Conservation (phyloP, 35 echinoderm and acorn worm species). For the Ophiothrix spiculata region DNA sequence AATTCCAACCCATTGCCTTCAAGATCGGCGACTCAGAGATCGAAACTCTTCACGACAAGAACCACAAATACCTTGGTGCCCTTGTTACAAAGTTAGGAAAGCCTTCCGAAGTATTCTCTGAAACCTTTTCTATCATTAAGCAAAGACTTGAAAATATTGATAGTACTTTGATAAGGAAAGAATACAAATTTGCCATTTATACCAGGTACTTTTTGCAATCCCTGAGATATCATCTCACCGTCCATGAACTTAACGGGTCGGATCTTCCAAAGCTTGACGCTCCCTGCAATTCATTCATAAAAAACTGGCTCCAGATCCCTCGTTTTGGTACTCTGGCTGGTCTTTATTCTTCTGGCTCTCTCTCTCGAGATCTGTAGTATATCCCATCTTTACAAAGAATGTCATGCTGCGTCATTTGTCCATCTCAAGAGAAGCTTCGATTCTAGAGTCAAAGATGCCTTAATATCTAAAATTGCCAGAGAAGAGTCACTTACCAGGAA, state of each 20-base stretch:
- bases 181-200: not conserved
- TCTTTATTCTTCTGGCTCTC: not conserved
- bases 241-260: not conserved
- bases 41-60: not conserved
- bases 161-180: not conserved
- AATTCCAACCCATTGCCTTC: not conserved
- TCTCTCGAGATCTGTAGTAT: not conserved
- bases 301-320: not conserved
- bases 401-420: not conserved
- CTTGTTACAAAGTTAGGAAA: not conserved
- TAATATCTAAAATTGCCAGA: not conserved
- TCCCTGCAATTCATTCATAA: not conserved
- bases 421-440: not conserved
- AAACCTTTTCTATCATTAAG: not conserved
- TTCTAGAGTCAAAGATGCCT: not conserved
- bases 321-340: not conserved
- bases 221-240: not conserved
- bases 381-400: not conserved
- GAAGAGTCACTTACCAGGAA: not conserved
- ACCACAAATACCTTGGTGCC: constrained; percentile 1
- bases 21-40: not conserved
- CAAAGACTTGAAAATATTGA: constrained; percentile 1
- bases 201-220: not conserved
- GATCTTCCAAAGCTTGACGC: not conserved
- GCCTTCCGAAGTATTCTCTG: not conserved